phyloP scores from a whole-genome alignment of 2,113 vertebrate genomes.

The Eretmodus cyanostictus region DNA sequence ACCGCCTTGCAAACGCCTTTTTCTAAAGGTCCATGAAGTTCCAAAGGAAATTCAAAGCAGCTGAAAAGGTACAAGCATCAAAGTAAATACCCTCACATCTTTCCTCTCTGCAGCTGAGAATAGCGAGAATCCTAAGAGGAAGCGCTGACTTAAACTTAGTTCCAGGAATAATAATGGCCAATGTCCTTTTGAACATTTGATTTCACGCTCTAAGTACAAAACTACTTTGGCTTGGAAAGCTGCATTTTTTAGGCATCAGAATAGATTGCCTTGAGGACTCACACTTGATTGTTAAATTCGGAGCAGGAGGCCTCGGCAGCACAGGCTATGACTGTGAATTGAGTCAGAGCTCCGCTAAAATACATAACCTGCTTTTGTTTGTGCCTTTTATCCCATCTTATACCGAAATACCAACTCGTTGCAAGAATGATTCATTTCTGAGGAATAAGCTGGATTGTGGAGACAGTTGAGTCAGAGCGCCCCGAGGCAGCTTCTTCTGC shows the following conservation, averaged over 20 bases:
- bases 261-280: constrained; percentile 17
- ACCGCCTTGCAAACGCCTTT: background rate
- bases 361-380: constrained; percentile 7
- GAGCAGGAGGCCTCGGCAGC: background rate
- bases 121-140: background rate
- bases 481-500: background rate
- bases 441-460: background rate
- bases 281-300: constrained; percentile 4
- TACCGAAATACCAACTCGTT: background rate
- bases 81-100: background rate
- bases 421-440: background rate
- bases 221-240: constrained; percentile 16
- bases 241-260: constrained; percentile 12
- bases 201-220: constrained; percentile 41
- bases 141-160: background rate
- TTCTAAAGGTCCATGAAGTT: background rate
- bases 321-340: background rate
- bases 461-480: background rate
- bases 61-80: background rate
- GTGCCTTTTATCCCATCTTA: background rate
- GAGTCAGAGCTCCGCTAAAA: background rate
- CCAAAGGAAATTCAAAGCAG: background rate
- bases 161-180: constrained; percentile 31
- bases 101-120: background rate
- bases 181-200: constrained; percentile 34